Evolutionary conservation across 2,113 vertebrate species (phyloP).

Genomic region (Pelvicachromis taeniatus): DNA sequence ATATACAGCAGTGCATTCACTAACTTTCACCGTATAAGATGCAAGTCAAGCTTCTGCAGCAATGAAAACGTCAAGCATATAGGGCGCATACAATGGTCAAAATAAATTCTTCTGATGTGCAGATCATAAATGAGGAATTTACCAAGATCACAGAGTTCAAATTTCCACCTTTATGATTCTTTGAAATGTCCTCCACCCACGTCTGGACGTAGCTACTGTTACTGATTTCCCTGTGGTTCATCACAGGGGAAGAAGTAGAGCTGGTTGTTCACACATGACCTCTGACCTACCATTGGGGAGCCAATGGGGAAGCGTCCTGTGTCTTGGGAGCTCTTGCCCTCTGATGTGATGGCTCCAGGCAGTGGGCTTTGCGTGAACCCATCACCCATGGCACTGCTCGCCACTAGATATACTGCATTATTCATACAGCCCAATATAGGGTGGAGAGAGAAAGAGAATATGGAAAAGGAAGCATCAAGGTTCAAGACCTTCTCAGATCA

Average conservation of each 20-base stretch:
- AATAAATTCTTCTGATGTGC: constrained; percentile 18
- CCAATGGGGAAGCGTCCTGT: constrained; percentile 46
- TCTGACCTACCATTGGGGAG: constrained; percentile 59
- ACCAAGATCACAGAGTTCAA: constrained; percentile 57
- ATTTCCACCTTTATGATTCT: constrained; percentile 62
- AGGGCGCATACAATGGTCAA: not conserved
- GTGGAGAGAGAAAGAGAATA: constrained; percentile 54
- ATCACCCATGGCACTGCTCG: constrained; percentile 64
- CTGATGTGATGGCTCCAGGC: constrained; percentile 77
- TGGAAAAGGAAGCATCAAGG: constrained; percentile 65
- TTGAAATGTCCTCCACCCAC: constrained; percentile 68
- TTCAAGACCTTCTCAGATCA: constrained; percentile 77
- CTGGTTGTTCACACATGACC: constrained; percentile 67
- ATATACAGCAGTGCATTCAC: not conserved
- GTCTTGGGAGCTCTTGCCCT: constrained; percentile 64
- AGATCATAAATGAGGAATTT: constrained; percentile 37
- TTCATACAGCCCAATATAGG: constrained; percentile 56
- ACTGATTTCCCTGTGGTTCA: constrained; percentile 64
- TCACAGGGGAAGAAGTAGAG: constrained; percentile 57
- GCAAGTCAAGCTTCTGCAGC: not conserved
- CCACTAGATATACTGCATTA: constrained; percentile 74
- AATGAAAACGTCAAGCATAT: constrained; percentile 1
- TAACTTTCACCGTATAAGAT: not conserved
- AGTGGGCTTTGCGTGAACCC: constrained; percentile 68
- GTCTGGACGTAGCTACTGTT: constrained; percentile 43